Evolutionary conservation across 2,113 vertebrate species (phyloP).

Genomic region (Eupsittula cactorum): DNA sequence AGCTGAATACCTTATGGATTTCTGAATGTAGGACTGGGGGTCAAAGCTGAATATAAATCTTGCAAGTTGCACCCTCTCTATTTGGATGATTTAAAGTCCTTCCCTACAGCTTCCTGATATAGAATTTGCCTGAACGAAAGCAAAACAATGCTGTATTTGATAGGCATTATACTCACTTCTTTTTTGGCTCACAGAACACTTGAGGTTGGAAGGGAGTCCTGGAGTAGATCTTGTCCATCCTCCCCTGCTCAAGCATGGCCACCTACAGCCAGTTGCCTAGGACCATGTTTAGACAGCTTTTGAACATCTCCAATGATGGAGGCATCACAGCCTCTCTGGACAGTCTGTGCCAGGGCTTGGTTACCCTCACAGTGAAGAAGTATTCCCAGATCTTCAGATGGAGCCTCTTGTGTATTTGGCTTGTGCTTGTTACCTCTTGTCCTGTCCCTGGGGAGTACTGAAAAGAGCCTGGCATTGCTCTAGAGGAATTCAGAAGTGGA

Average conservation of each 20-base stretch:
- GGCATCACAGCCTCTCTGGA: background rate
- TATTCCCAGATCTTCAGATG: background rate
- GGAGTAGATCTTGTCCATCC: background rate
- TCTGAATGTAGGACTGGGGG: background rate
- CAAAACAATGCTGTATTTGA: background rate
- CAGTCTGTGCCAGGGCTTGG: background rate
- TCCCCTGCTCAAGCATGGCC: background rate
- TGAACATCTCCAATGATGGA: background rate
- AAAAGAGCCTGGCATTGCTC: background rate
- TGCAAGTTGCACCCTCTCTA: background rate
- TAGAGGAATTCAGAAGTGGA: background rate
- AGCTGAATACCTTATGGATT: background rate
- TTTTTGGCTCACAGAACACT: background rate
- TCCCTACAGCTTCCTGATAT: background rate
- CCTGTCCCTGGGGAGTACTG: background rate
- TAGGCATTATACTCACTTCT: background rate
- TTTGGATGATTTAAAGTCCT: background rate
- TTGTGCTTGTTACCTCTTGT: background rate
- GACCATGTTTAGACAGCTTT: background rate
- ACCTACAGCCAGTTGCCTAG: background rate
- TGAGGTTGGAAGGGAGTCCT: background rate
- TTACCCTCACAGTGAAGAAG: background rate
- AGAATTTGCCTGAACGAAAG: background rate
- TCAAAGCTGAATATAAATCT: background rate
- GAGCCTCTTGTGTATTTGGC: background rate